Evolutionary conservation across 1,140 invertebrate species (phyloP).

Genomic region (Penaeus chinensis): DNA sequence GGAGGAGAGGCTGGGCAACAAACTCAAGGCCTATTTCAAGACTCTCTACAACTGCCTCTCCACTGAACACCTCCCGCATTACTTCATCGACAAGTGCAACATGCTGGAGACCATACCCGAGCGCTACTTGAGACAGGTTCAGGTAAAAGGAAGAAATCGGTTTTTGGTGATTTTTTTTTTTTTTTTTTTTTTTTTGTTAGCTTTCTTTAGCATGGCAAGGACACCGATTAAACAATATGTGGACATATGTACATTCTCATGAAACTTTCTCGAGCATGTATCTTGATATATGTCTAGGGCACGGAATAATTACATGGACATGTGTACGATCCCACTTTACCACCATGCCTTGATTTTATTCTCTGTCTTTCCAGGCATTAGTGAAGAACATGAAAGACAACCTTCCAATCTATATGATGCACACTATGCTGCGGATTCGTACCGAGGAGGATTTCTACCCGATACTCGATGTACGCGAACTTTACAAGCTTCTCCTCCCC

Average conservation of each 20-base stretch:
- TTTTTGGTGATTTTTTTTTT: neutral
- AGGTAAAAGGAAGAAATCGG: constrained; percentile 34
- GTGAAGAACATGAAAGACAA: constrained; percentile 57
- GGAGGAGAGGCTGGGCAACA: constrained; percentile 77
- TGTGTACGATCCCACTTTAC: no score
- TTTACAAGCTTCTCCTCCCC: constrained; percentile 75
- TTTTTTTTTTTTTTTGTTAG: no score
- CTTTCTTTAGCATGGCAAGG: neutral
- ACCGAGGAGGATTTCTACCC: constrained; percentile 77
- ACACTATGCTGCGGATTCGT: constrained; percentile 65
- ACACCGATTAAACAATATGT: neutral
- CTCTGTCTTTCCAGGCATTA: constrained; percentile 25
- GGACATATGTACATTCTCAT: no score
- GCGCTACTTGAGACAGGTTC: constrained; percentile 70
- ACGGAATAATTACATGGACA: no score
- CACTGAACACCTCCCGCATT: constrained; percentile 75
- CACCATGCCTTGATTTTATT: neutral
- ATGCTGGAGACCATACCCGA: constrained; percentile 78
- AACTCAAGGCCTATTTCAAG: constrained; percentile 75
- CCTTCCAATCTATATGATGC: constrained; percentile 59
- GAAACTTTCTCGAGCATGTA: no score
- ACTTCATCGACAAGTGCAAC: constrained; percentile 80
- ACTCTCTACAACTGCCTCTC: constrained; percentile 70
- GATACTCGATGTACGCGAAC: constrained; percentile 73
- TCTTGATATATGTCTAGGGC: no score